Percentiles rank a stretch among this genome's conserved stretches.
phyloP scores from a whole-genome alignment of 2,888 invertebrate genomes.

The Zygaena filipendulae region DNA sequence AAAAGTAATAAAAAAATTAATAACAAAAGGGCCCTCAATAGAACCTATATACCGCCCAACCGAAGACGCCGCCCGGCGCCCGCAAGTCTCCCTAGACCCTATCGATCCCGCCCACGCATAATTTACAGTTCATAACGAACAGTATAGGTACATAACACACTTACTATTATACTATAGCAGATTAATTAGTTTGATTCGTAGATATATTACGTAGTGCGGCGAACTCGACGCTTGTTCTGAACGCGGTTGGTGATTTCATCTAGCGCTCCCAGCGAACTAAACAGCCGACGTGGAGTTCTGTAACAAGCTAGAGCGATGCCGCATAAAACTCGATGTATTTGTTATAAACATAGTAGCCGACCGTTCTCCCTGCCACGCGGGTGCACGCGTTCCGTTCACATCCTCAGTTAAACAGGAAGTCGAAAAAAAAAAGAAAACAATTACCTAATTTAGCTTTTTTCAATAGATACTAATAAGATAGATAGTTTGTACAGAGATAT shows the following conservation, averaged over 20 bases:
- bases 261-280: conserved; percentile 16
- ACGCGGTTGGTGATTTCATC: background rate
- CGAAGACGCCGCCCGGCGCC: conserved; percentile 60
- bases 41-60: conserved; percentile 80
- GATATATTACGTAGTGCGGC: conserved; percentile 60
- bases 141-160: conserved; percentile 59
- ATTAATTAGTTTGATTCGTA: conserved; percentile 69
- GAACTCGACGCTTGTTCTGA: conserved; percentile 25
- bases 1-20: no score
- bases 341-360: conserved; percentile 62
- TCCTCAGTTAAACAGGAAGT: conserved; percentile 55
- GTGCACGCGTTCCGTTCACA: conserved; percentile 47
- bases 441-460: conserved; percentile 43
- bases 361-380: conserved; percentile 47
- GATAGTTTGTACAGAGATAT: conserved; percentile 62
- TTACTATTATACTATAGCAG: conserved; percentile 66
- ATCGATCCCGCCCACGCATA: conserved; percentile 32
- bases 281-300: conserved; percentile 15
- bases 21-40: conserved; percentile 90
- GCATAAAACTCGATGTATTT: conserved; percentile 62
- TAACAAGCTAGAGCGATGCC: conserved; percentile 25
- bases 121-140: conserved; percentile 41
- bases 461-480: conserved; percentile 53
- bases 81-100: no score
- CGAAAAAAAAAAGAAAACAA: conserved; percentile 17